These are phyloP conservation scores for Neosilurus mollespiculum DNA, from an alignment of 2,797 vertebrate genomes.

Conservation along the genomic window DNA sequence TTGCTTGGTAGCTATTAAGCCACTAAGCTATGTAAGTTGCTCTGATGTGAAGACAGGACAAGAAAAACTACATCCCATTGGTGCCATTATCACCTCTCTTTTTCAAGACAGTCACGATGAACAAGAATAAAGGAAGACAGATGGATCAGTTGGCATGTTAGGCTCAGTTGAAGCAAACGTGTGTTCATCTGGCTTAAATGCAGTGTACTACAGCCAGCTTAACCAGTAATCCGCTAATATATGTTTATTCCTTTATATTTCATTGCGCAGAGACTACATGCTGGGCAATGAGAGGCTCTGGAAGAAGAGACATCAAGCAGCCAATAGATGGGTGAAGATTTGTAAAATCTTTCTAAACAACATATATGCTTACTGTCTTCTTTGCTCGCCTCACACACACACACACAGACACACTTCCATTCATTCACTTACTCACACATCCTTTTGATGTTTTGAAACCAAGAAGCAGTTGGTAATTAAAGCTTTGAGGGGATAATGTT, in stretches of 20 bases:
- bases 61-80: constrained; percentile 18
- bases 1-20: constrained; percentile 33
- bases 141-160: constrained; percentile 47
- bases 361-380: constrained; percentile 32
- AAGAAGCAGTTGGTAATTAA: constrained; percentile 77
- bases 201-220: constrained; percentile 58
- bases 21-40: constrained; percentile 36
- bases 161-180: constrained; percentile 50
- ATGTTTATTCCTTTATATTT: constrained; percentile 50
- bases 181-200: constrained; percentile 51
- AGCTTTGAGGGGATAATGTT: constrained; percentile 75
- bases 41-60: constrained; percentile 20
- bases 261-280: constrained; percentile 41
- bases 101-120: constrained; percentile 33
- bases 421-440: constrained; percentile 47
- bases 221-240: constrained; percentile 59
- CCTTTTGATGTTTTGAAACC: constrained; percentile 74
- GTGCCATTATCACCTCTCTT: constrained; percentile 41
- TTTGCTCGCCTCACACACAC: constrained; percentile 28
- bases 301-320: constrained; percentile 53
- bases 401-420: constrained; percentile 16
- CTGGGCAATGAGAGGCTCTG: constrained; percentile 48
- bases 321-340: constrained; percentile 49
- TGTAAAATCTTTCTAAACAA: constrained; percentile 49
- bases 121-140: constrained; percentile 47